Percentiles rank a stretch among this genome's conserved stretches.
Evolutionary conservation across 2,797 vertebrate genomes (phyloP).

Genomic region (Hypotaenidia philippensis): DNA sequence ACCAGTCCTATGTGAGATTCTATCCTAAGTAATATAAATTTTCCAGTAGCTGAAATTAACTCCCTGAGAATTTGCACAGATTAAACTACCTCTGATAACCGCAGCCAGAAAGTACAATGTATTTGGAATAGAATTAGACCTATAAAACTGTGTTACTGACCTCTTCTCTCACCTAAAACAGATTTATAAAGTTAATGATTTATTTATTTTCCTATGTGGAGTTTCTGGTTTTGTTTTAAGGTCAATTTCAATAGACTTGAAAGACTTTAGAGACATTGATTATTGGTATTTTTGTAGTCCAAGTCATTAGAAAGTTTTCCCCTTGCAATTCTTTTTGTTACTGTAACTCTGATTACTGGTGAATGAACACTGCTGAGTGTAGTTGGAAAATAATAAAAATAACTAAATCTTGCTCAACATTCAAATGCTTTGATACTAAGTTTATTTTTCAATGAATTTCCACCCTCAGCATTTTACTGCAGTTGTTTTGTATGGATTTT

Average conservation of each 20-base stretch:
- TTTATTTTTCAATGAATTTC: neutral
- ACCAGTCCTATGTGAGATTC: neutral
- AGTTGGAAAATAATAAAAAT: neutral
- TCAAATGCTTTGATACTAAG: neutral
- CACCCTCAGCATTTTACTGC: neutral
- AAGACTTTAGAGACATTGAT: neutral
- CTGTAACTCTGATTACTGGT: neutral
- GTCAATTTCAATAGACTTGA: neutral
- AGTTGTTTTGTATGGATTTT: neutral
- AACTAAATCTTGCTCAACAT: neutral
- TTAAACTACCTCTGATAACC: neutral
- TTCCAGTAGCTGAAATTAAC: neutral
- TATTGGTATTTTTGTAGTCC: neutral
- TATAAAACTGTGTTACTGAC: neutral
- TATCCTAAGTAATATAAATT: neutral
- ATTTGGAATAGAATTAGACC: neutral
- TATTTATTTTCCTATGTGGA: neutral
- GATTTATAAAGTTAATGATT: neutral
- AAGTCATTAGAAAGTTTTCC: neutral
- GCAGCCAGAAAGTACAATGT: neutral
- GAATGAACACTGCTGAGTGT: neutral
- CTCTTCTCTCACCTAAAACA: neutral
- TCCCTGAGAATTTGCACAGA: neutral
- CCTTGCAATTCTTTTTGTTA: neutral
- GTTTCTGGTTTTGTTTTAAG: neutral